phyloP scores from a whole-genome alignment of 2,113 vertebrate genomes.

The Tursiops truncatus region DNA sequence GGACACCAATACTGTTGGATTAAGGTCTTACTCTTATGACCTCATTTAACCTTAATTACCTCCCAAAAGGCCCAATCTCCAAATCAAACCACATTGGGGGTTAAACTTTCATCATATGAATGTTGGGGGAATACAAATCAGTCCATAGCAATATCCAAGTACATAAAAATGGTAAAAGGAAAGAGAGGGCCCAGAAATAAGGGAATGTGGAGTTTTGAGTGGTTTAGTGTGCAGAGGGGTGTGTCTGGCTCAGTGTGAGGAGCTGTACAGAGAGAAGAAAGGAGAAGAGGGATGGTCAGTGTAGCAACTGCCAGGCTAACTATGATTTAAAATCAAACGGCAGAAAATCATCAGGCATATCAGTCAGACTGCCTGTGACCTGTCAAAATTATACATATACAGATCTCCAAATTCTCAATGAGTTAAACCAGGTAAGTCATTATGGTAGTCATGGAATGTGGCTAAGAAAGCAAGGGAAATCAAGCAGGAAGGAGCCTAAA shows the following conservation, averaged over 20 bases:
- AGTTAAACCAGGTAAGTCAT: not conserved
- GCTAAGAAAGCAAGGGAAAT: not conserved
- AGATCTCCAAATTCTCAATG: not conserved
- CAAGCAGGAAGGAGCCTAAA: not conserved
- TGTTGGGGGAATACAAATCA: not conserved
- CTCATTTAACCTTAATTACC: not conserved
- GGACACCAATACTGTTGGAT: not conserved
- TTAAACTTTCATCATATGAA: not conserved
- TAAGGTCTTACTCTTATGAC: not conserved
- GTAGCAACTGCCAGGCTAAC: not conserved
- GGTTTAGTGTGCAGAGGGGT: not conserved
- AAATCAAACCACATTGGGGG: not conserved
- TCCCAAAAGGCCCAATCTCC: not conserved
- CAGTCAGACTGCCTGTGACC: not conserved
- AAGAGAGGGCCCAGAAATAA: not conserved
- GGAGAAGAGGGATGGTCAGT: not conserved
- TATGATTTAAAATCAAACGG: not conserved
- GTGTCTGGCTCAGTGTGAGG: not conserved
- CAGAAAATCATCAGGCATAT: constrained; percentile 1
- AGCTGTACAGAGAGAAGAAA: not conserved
- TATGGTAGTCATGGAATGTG: not conserved
- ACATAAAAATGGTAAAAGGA: not conserved
- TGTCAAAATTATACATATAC: not conserved
- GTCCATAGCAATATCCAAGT: not conserved
- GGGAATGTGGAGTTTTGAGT: not conserved